Evolutionary conservation across 2,113 vertebrate species (phyloP).

Genomic region (Ammospiza nelsoni): DNA sequence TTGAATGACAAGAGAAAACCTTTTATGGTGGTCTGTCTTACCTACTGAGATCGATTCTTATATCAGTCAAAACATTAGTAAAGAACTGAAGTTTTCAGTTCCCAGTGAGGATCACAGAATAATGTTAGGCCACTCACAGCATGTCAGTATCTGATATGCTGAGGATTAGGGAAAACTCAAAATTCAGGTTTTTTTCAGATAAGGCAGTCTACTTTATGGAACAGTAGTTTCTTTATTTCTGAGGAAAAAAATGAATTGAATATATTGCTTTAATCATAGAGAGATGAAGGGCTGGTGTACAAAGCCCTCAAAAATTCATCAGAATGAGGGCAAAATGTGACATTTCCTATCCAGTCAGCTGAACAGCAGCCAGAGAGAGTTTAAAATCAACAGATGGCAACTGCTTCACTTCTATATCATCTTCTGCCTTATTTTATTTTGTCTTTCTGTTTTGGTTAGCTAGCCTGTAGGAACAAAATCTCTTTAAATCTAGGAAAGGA

Average conservation of each 20-base stretch:
- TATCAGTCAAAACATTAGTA: neutral
- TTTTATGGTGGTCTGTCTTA: neutral
- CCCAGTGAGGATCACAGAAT: neutral
- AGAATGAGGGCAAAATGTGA: neutral
- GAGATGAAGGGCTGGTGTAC: neutral
- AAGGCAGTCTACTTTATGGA: neutral
- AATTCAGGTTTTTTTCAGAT: neutral
- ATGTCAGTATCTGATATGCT: neutral
- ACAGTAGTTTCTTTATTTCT: neutral
- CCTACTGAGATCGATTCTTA: neutral
- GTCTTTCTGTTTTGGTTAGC: neutral
- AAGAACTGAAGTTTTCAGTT: neutral
- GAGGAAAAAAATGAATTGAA: neutral
- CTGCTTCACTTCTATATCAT: neutral
- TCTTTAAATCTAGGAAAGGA: neutral
- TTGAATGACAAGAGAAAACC: neutral
- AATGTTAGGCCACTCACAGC: neutral
- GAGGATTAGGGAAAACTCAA: neutral
- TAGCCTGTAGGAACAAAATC: neutral
- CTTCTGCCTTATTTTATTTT: neutral
- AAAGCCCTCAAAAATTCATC: neutral
- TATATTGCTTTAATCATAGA: neutral
- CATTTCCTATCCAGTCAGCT: neutral
- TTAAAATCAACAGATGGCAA: neutral
- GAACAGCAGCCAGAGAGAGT: neutral